Evolutionary conservation across 1,140 invertebrate species (phyloP), one percentile per base, ranked within the genome.

Genomic region (Drosophila willistoni): DNA sequence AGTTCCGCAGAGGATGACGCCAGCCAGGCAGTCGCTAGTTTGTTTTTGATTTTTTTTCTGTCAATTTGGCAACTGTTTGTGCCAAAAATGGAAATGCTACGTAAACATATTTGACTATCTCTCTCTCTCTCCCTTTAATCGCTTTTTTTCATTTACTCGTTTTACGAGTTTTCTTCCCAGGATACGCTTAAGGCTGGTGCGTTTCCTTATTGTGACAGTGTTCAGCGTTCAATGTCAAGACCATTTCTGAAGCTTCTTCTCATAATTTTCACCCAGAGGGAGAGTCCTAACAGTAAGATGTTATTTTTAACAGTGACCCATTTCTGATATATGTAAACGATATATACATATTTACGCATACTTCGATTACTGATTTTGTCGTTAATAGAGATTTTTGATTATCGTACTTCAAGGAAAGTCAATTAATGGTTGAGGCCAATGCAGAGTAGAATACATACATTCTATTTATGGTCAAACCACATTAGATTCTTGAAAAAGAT

Each of bases 161-260:
- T 29, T 29, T 1, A 7, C 0, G 39, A 19, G 63, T 66, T 70
- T 29, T 3, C 10, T 54, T 7, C 42, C 39, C 66, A 82, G 82
- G 76, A 86, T 68, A 67, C 83, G 83, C 83, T 79, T 54, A 76
- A 68, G 79, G 83, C 72, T 70, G 71, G 70, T 73, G 72, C 76
- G 79, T 71, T 86, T 86, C 83, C 83, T 77, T 77, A 73, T 87
- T 86, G 75, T 79, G 79, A 82, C 68, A 77, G 71, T 77, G 73
- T 71, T 71, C 82, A 86, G 76, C 83, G 71, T 71, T 77, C 82
- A 86, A 83, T 86, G 75, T 82, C 82, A 79, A 82, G 73, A 82
- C 71, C 68, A 77, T 42, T 47, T 14, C 19, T 41, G 44, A 51
- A 14, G 29, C 51, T 41, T 65, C 25, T 34, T 12, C 14, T 68